phyloP scores from a whole-genome alignment of 2,888 invertebrate genomes.

The Dryobotodes eremita region DNA sequence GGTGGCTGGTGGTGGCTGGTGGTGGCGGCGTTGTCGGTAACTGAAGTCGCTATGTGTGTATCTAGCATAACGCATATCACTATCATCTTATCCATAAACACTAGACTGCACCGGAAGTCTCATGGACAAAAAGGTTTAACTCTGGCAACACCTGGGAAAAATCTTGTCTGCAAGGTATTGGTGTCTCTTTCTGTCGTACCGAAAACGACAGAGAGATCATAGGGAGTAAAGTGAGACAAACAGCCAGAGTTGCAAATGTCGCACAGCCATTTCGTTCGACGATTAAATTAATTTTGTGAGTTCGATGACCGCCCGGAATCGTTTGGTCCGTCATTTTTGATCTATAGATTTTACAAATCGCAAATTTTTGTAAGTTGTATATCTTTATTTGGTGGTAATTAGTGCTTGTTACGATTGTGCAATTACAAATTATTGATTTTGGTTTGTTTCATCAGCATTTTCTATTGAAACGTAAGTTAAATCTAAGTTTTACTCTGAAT shows the following conservation, averaged over 20 bases:
- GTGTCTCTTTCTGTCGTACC: constrained; percentile 35
- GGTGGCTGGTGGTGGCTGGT: no score
- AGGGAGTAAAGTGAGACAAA: constrained; percentile 44
- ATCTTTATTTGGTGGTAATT: constrained; percentile 68
- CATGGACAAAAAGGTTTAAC: not conserved
- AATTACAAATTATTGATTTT: constrained; percentile 60
- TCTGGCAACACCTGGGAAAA: constrained; percentile 25
- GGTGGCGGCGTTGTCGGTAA: not conserved
- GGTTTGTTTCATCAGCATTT: constrained; percentile 52
- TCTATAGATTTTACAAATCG: constrained; percentile 80
- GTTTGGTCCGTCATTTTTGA: constrained; percentile 84
- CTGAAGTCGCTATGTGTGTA: not conserved
- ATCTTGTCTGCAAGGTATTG: not conserved
- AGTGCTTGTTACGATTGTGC: constrained; percentile 62
- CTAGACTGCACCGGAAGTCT: constrained; percentile 47
- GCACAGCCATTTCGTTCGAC: constrained; percentile 49
- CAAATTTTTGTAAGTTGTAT: constrained; percentile 67
- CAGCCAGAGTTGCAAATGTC: constrained; percentile 46
- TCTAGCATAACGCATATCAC: not conserved
- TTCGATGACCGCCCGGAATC: constrained; percentile 83
- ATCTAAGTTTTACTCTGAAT: constrained; percentile 44
- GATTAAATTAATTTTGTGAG: constrained; percentile 70
- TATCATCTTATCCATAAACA: constrained; percentile 28
- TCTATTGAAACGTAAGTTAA: constrained; percentile 71
- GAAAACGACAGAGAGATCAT: not conserved